Evolutionary conservation across 2,113 vertebrate genomes (phyloP).

Genomic region (Cololabis saira): DNA sequence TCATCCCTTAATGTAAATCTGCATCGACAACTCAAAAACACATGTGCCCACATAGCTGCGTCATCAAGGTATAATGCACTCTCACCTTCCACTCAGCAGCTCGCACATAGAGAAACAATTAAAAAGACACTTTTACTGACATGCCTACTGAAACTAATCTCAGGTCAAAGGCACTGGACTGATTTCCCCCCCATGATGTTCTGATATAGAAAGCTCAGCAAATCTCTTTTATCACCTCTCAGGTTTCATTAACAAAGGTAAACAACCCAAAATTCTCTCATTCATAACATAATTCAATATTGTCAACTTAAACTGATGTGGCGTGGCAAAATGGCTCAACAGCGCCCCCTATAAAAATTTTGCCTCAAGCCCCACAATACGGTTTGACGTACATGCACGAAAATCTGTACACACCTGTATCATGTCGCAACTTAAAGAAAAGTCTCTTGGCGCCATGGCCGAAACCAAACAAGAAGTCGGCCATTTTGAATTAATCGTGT

Average conservation of each 20-base stretch:
- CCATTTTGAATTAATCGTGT: too few relatives aligned
- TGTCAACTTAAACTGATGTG: too few relatives aligned
- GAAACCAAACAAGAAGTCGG: too few relatives aligned
- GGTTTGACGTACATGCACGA: too few relatives aligned
- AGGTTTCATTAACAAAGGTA: constrained; percentile 20
- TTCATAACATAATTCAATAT: neutral
- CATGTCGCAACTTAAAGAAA: too few relatives aligned
- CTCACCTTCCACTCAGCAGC: constrained; percentile 54
- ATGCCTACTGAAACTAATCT: constrained; percentile 36
- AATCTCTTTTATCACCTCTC: constrained; percentile 35
- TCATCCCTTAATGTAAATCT: constrained; percentile 59
- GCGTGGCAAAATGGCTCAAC: too few relatives aligned
- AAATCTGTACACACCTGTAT: too few relatives aligned
- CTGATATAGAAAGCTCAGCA: constrained; percentile 26
- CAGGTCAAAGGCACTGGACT: constrained; percentile 26
- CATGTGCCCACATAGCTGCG: constrained; percentile 51
- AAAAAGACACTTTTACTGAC: constrained; percentile 47
- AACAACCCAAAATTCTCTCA: neutral
- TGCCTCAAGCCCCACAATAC: too few relatives aligned
- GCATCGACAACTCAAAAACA: constrained; percentile 57
- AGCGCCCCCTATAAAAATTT: too few relatives aligned
- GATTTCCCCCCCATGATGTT: constrained; percentile 25
- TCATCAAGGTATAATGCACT: constrained; percentile 51
- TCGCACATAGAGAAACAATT: constrained; percentile 47
- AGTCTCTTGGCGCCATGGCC: too few relatives aligned